These are phyloP conservation scores for Epinephelus lanceolatus DNA, from an alignment of 2,113 vertebrate species.

Conservation along the genomic window DNA sequence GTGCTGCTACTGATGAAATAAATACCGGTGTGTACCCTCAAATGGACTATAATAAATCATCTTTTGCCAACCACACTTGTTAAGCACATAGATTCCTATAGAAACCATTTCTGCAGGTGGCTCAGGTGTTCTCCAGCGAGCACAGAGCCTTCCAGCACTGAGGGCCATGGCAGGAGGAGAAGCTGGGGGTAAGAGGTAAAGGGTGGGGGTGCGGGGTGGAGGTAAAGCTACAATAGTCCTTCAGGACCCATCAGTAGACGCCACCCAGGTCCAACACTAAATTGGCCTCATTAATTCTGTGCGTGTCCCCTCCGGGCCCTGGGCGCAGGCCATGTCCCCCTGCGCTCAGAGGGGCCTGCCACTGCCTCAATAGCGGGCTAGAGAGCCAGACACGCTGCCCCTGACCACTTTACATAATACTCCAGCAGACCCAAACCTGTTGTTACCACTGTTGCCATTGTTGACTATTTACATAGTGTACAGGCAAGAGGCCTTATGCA, in stretches of 20 bases:
- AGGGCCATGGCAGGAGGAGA: constrained; percentile 11
- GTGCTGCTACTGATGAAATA: constrained; percentile 9
- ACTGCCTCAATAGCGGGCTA: constrained; percentile 71
- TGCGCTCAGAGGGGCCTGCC: constrained; percentile 53
- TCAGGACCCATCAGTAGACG: constrained; percentile 70
- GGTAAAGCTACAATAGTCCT: constrained; percentile 65
- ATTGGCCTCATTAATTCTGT: constrained; percentile 83
- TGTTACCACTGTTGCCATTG: constrained; percentile 80
- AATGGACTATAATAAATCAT: constrained; percentile 50
- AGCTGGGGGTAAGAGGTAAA: constrained; percentile 30
- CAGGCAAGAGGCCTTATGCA: constrained; percentile 82
- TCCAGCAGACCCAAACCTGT: constrained; percentile 78
- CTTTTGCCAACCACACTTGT: constrained; percentile 29
- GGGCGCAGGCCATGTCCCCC: constrained; percentile 57
- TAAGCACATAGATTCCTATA: constrained; percentile 43
- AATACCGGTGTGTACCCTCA: constrained; percentile 16
- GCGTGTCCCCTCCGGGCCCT: constrained; percentile 69
- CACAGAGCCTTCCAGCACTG: constrained; percentile 37
- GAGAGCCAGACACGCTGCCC: constrained; percentile 70
- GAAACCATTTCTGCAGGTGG: constrained; percentile 46
- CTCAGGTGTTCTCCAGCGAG: constrained; percentile 40
- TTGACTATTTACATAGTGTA: constrained; percentile 85
- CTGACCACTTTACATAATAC: constrained; percentile 81
- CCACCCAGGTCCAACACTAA: constrained; percentile 69
- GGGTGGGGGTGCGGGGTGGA: constrained; percentile 7